Conservation (phyloP, 1,140 invertebrate species). For the Eueides isabella region DNA sequence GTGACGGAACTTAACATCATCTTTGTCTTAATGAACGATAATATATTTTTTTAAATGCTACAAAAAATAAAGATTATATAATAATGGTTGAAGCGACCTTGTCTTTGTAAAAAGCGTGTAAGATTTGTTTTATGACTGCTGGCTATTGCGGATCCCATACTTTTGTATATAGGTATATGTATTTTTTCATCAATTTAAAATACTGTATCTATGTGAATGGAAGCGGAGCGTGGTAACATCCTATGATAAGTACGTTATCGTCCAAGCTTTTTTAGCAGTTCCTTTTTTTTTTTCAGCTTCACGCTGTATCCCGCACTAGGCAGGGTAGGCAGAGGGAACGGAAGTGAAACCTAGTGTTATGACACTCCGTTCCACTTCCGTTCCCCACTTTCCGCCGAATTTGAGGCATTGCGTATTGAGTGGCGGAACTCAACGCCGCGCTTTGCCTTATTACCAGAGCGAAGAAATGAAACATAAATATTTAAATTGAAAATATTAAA, state of each 20-base stretch:
- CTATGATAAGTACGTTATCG: too few relatives aligned
- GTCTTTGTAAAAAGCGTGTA: slow-evolving; percentile 50
- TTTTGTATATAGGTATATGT: too few relatives aligned
- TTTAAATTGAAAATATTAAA: not conserved
- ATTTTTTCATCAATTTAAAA: too few relatives aligned
- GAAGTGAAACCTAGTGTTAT: not conserved
- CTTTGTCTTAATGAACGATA: too few relatives aligned
- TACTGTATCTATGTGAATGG: not conserved
- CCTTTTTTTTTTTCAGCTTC: not conserved
- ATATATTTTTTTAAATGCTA: not conserved
- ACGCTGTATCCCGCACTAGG: not conserved
- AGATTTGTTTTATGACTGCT: slow-evolving; percentile 49
- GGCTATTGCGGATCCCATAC: slow-evolving; percentile 40
- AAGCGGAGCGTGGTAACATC: not conserved
- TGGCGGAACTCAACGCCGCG: not conserved
- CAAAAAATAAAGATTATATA: not conserved
- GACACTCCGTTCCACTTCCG: not conserved
- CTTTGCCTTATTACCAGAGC: not conserved
- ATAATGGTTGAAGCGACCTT: slow-evolving; percentile 31
- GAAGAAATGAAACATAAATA: too few relatives aligned
- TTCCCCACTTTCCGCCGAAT: not conserved
- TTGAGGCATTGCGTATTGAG: not conserved
- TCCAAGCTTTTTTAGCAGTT: too few relatives aligned
- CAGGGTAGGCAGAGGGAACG: not conserved
- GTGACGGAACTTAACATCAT: too few relatives aligned